Conservation (phyloP, 2,888 invertebrate species). For the Lithosia quadra region DNA sequence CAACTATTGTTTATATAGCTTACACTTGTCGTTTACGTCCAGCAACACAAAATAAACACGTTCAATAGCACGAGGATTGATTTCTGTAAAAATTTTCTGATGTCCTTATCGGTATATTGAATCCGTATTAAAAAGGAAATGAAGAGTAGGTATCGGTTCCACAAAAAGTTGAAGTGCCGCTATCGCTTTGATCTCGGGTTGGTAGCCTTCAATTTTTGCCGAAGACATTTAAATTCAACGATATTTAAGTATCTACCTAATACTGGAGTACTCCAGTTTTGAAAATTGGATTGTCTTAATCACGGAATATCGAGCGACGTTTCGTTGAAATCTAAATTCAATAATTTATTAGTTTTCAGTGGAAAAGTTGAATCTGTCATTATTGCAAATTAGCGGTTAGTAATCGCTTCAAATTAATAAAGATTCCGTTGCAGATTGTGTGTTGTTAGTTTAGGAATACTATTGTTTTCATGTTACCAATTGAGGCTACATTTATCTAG, state of each 20-base stretch:
- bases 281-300: constrained; percentile 63
- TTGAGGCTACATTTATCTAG: not conserved
- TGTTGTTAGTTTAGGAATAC: not conserved
- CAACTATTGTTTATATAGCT: constrained; percentile 57
- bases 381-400: constrained; percentile 10
- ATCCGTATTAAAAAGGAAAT: constrained; percentile 73
- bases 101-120: constrained; percentile 71
- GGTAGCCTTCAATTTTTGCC: constrained; percentile 64
- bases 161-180: constrained; percentile 67
- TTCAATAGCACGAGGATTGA: constrained; percentile 53
- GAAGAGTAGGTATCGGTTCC: constrained; percentile 70
- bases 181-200: constrained; percentile 70
- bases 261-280: constrained; percentile 53
- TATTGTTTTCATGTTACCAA: not conserved
- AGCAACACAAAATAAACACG: constrained; percentile 45
- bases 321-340: constrained; percentile 39
- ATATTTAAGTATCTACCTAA: constrained; percentile 57
- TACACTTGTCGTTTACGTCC: constrained; percentile 38
- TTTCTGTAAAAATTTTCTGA: constrained; percentile 56
- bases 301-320: constrained; percentile 39
- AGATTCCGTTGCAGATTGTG: not conserved
- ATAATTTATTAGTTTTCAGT: constrained; percentile 26
- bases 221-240: constrained; percentile 66
- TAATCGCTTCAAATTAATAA: not conserved
- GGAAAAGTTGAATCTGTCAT: constrained; percentile 9